Evolutionary conservation across 2,113 vertebrate genomes (phyloP).

Genomic region (Kryptolebias marmoratus): DNA sequence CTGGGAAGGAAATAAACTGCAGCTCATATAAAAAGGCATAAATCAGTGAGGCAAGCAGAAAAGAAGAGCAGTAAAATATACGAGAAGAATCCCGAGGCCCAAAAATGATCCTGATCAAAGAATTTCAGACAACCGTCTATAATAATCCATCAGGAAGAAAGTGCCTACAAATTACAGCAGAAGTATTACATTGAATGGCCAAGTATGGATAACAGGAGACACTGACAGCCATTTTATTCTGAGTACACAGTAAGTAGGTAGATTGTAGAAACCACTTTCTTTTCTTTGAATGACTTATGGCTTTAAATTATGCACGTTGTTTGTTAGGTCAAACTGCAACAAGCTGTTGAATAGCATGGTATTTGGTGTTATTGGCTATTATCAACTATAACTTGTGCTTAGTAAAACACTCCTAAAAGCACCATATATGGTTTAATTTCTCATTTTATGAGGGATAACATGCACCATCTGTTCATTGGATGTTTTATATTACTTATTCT

Average conservation of each 20-base stretch:
- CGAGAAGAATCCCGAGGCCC: background rate
- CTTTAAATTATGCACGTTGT: no score
- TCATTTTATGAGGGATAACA: conserved; percentile 43
- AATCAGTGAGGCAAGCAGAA: background rate
- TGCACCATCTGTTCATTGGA: conserved; percentile 55
- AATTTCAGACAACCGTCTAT: conserved; percentile 4
- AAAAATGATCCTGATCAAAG: background rate
- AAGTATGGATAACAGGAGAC: background rate
- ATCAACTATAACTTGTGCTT: conserved; percentile 2
- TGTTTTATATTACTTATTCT: conserved; percentile 19
- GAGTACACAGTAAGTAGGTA: background rate
- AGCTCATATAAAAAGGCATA: background rate
- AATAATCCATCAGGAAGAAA: conserved; percentile 8
- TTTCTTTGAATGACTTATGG: no score
- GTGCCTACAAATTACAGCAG: conserved; percentile 1
- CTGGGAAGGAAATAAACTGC: background rate
- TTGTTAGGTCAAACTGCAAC: no score
- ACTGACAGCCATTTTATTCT: background rate
- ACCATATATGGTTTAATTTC: conserved; percentile 18
- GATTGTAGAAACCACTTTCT: background rate
- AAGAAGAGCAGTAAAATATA: background rate
- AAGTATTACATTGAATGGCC: background rate
- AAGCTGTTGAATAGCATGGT: no score
- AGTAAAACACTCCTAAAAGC: conserved; percentile 13
- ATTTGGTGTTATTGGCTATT: no score